Conservation (phyloP, 1,140 invertebrate species). For the Ips typographus region DNA sequence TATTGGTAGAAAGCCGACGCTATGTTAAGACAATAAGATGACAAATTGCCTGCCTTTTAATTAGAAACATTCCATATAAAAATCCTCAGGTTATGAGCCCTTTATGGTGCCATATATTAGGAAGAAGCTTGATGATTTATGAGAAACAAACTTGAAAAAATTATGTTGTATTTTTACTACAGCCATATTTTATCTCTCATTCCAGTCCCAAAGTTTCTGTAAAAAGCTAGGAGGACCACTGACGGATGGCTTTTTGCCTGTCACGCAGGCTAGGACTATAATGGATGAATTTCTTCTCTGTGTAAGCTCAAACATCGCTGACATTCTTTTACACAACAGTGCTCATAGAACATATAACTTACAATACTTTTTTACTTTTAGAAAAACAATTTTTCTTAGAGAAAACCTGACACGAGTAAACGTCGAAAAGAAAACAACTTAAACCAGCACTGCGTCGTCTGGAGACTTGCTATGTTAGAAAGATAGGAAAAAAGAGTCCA, state of each 20-base stretch:
- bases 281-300: neutral
- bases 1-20: neutral
- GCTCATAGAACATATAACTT: no score
- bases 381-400: no score
- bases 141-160: constrained; percentile 18
- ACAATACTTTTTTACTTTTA: no score
- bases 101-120: constrained; percentile 22
- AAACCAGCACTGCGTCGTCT: neutral
- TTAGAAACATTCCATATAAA: constrained; percentile 27
- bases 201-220: constrained; percentile 20
- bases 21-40: constrained; percentile 24
- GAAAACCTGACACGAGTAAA: no score
- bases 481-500: constrained; percentile 6
- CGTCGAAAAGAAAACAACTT: neutral
- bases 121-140: constrained; percentile 23
- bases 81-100: constrained; percentile 16
- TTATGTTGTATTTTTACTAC: constrained; percentile 28
- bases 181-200: constrained; percentile 26
- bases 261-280: constrained; percentile 11
- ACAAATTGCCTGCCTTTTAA: constrained; percentile 24
- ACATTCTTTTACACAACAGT: no score
- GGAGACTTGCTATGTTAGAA: constrained; percentile 2
- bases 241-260: constrained; percentile 20
- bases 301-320: no score
- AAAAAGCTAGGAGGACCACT: constrained; percentile 20